These are phyloP conservation scores for Tipula lateralis DNA, from an alignment of 2,888 invertebrate species.

Conservation along the genomic window DNA sequence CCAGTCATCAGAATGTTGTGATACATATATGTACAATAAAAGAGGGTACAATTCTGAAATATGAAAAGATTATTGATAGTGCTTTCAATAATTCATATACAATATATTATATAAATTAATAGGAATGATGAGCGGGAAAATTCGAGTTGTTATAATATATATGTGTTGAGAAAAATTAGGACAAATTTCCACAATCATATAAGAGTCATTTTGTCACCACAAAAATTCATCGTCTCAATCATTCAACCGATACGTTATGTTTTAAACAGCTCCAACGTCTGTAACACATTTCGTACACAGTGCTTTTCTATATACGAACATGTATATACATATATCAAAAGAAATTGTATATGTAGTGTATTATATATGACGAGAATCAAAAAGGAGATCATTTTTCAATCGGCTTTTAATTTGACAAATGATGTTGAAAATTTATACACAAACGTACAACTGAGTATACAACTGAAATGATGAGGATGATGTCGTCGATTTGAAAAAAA, in stretches of 20 bases:
- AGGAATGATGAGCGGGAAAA: neutral
- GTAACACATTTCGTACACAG: neutral
- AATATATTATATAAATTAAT: neutral
- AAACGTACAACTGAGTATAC: too few relatives aligned
- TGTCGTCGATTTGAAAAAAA: neutral
- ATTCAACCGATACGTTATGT: neutral
- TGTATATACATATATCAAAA: neutral
- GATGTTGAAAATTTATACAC: neutral
- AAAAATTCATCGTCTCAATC: neutral
- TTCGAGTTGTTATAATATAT: too few relatives aligned
- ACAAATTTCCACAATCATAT: neutral
- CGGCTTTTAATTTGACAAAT: slow-evolving; percentile 24
- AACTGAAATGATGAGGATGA: neutral
- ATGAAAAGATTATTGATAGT: slow-evolving; percentile 24
- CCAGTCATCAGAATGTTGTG: neutral
- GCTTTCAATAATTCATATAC: slow-evolving; percentile 24
- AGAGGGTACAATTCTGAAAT: neutral
- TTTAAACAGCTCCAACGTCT: neutral
- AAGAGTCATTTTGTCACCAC: slow-evolving; percentile 9
- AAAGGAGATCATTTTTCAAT: slow-evolving; percentile 9
- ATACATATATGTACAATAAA: neutral
- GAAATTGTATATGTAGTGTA: neutral
- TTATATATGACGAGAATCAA: neutral
- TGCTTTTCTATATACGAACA: neutral
- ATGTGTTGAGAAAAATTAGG: neutral